Base-by-base conservation (phyloP, 1,140 invertebrate species). In the Pteromalus puparum region DNA sequence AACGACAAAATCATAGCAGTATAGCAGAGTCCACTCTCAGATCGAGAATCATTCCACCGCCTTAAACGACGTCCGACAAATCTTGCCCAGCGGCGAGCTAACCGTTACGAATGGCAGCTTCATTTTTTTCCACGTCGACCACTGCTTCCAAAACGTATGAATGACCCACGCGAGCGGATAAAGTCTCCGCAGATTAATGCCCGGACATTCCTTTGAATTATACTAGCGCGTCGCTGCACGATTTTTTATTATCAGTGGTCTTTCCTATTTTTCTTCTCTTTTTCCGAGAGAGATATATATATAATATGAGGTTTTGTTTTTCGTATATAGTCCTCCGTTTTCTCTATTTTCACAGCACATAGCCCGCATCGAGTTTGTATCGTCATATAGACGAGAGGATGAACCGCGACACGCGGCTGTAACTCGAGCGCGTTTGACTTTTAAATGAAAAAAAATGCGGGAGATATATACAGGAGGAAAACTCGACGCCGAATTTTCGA, bases 161-260 rank as follows among this genome's bases (percentile, higher is more conserved):
- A 92, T 91, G 91, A 92, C 91, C 91, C 89, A 81, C 88, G 38
- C 38, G 38, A 42, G 85, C 87, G 91, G 90, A 92, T 92, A 92
- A 92, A 91, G 88, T 88, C 76, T 34, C 38, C 61, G 86, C 80
- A 85, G 30, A 92, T 91, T 91, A 90, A 92, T 92, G 90, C 84
- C 81, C 83, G 82, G 82, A 88, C 91, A 92, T 92, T 92, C 90
- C 88, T 92, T 91, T 92, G 91, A 92, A 92, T 92, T 92, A 92
- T 91, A 91, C 90, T 90, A 46, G 79, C 91, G 91, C 53, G 48
- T 18, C 1, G 18, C 88, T 89, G 90, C 34, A 85, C 87, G 89
- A 92, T 92, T 92, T 92, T 92, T 92, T 91, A 92, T 91, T 92
- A 87, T 85, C 76, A 82, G 76, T 72, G 74, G 65, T 75, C 70